phyloP scores from a whole-genome alignment of 1,140 invertebrate genomes.

The Fopius arisanus region DNA sequence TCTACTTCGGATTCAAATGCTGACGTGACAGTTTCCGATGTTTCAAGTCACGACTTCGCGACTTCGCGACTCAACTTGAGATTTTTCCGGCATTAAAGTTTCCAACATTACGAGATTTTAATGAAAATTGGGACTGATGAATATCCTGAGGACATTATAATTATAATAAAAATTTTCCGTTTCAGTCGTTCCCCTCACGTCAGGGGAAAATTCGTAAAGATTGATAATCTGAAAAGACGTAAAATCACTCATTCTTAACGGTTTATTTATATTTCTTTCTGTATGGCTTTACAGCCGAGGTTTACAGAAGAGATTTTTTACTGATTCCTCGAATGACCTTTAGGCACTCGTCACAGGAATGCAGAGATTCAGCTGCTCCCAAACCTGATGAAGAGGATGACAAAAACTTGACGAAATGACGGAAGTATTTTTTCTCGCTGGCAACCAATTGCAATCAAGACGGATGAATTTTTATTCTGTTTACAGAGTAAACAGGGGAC shows the following conservation, averaged over 20 bases:
- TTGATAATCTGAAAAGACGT: too few relatives aligned
- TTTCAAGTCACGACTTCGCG: too few relatives aligned
- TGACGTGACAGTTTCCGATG: too few relatives aligned
- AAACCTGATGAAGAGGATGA: background rate
- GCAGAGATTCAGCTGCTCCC: background rate
- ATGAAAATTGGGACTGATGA: too few relatives aligned
- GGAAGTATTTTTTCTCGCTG: constrained; percentile 20
- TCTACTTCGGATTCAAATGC: too few relatives aligned
- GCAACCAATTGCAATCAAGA: constrained; percentile 25
- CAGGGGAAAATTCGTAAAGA: too few relatives aligned
- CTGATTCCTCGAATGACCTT: background rate
- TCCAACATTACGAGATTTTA: too few relatives aligned
- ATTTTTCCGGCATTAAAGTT: too few relatives aligned
- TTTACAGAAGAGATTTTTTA: background rate
- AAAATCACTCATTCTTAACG: background rate
- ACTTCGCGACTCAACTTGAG: too few relatives aligned
- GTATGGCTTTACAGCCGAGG: background rate
- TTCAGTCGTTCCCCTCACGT: too few relatives aligned
- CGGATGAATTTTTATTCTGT: constrained; percentile 27
- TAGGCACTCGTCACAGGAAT: background rate
- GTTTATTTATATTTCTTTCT: background rate
- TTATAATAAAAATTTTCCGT: too few relatives aligned
- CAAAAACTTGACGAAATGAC: background rate
- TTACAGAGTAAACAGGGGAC: constrained; percentile 28
- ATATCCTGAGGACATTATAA: too few relatives aligned